phyloP scores from a whole-genome alignment of 2,113 vertebrate species.

The Panurus biarmicus region DNA sequence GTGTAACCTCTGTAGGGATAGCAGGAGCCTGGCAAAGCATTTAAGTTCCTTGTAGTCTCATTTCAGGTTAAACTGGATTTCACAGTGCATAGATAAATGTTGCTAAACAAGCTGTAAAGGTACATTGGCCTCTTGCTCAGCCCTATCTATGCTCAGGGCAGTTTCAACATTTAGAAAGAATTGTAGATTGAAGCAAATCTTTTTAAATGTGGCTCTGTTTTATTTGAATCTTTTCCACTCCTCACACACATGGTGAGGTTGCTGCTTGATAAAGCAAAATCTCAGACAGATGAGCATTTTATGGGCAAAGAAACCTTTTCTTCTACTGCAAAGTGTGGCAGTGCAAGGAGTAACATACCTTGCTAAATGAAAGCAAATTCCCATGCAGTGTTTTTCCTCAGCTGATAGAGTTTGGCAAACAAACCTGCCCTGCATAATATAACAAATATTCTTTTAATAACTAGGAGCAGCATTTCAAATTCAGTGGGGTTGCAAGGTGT shows the following conservation, averaged over 20 bases:
- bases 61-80: neutral
- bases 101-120: neutral
- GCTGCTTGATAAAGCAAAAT: constrained; percentile 46
- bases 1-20: neutral
- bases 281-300: constrained; percentile 14
- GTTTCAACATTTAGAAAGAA: neutral
- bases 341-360: constrained; percentile 4
- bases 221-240: neutral
- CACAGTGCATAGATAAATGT: neutral
- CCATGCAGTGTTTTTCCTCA: neutral
- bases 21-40: neutral
- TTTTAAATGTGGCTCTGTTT: neutral
- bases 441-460: constrained; percentile 2
- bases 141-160: neutral
- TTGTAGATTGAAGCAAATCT: neutral
- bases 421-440: constrained; percentile 13
- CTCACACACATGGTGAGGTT: neutral
- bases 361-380: constrained; percentile 53
- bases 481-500: neutral
- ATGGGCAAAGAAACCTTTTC: neutral
- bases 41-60: neutral
- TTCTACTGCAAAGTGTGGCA: neutral
- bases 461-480: neutral
- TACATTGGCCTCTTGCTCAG: neutral
- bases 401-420: constrained; percentile 25